A percentile compares a stretch with the other conserved stretches of the same genome.
Conservation (phyloP, 2,113 vertebrate genomes). For the Neodontobutis hainanensis region DNA sequence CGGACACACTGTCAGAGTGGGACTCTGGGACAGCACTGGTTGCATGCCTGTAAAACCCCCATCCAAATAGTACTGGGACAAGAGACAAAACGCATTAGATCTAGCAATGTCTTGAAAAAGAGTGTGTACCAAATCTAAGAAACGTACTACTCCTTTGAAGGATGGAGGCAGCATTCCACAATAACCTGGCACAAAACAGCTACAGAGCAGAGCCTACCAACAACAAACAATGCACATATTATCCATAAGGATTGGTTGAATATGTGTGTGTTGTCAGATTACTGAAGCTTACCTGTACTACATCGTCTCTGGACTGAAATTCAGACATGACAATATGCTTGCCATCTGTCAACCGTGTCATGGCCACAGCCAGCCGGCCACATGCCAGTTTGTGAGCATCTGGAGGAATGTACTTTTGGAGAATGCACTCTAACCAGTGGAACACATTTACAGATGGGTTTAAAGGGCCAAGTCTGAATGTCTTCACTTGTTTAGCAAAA, state of each 20-base stretch:
- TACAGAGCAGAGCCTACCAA: conserved; percentile 87
- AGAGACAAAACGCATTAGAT: background rate
- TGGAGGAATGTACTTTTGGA: conserved; percentile 76
- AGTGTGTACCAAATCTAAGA: background rate
- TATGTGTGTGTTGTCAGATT: background rate
- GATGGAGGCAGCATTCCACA: conserved; percentile 85
- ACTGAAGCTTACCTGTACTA: conserved; percentile 80
- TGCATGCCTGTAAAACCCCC: conserved; percentile 87
- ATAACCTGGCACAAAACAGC: conserved; percentile 90
- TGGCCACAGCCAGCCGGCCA: conserved; percentile 81
- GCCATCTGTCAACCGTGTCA: conserved; percentile 81
- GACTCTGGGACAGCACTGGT: conserved; percentile 73
- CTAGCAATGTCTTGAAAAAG: background rate
- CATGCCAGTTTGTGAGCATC: conserved; percentile 83
- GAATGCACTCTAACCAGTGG: conserved; percentile 69
- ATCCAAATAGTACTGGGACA: conserved; percentile 84
- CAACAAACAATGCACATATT: background rate
- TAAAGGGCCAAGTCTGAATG: conserved; percentile 80
- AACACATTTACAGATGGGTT: conserved; percentile 81
- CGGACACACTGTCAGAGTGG: conserved; percentile 84
- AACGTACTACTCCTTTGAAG: conserved; percentile 72
- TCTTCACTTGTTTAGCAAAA: conserved; percentile 71
- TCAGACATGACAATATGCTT: conserved; percentile 82
- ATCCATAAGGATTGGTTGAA: too few relatives aligned
- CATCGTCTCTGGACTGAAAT: conserved; percentile 87